Evolutionary conservation across 2,888 invertebrate genomes (phyloP), one percentile per base, ranked within the genome.

Genomic region (Leptarthrus brevirostris): DNA sequence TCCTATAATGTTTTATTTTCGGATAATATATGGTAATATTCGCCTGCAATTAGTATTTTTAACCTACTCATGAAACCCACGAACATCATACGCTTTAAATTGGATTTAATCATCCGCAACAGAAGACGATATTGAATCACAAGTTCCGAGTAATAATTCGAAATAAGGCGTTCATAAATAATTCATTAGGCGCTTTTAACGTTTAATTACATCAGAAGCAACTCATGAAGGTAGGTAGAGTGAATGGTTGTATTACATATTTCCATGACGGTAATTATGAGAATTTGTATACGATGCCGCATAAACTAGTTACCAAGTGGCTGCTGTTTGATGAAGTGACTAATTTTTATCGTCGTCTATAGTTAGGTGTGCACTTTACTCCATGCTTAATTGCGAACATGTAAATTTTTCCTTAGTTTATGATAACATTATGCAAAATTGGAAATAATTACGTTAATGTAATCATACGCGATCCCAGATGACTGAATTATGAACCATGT

Each of bases 181-280:
- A 64, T 64, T 64, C 64, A 64, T 64, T 64, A 64, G 24, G 24
- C 64, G 44, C 64, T 64, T 64, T 64, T 64, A 64, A 36, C 64
- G 64, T 16, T n/a, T 64, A 64, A 64, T 64, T 64, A 64, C 64
- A 40, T 26, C 14, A 24, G 3, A 47, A 20, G 47, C 6, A 44
- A 16, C 44, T 20, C 36, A 20, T 20, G 18, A 20, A 16, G 5
- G 26, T 16, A 12, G 16, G 61, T 18, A 30, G 40, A n/a, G 10
- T 40, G 10, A 40, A 6, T 40, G 40, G 40, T 40, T 40, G n/a
- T 40, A 40, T 40, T 40, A 47, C 64, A 47, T 14, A n/a, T 47
- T 14, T 64, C 44, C 20, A 22, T 16, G 2, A 20, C 64, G 47
- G 64, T 24, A 47, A 64, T 64, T 47, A 64, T 64, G 64, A 64